A percentile compares a stretch with the other conserved stretches of the same genome.
Evolutionary conservation across 2,797 vertebrate genomes (phyloP).

Genomic region (Kryptolebias ocellatus): DNA sequence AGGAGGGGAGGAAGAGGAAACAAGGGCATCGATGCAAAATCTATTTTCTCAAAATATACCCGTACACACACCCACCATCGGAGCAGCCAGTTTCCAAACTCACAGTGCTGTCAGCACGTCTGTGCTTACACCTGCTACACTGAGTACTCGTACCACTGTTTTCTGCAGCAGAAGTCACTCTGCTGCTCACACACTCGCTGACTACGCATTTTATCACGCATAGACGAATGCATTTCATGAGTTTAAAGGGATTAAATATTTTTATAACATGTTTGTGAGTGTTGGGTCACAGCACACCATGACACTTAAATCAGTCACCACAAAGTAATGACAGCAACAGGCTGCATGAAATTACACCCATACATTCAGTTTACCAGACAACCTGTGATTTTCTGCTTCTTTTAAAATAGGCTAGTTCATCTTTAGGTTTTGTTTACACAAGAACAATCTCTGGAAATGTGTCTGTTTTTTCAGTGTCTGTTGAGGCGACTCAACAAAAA

Average conservation of each 20-base stretch:
- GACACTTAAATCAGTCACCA: conserved; percentile 55
- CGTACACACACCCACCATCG: conserved; percentile 10
- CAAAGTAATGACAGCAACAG: conserved; percentile 49
- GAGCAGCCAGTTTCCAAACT: conserved; percentile 45
- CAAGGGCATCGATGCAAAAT: conserved; percentile 71
- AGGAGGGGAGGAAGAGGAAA: conserved; percentile 61
- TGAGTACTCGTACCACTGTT: conserved; percentile 21
- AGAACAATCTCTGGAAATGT: no score
- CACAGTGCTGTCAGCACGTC: conserved; percentile 75
- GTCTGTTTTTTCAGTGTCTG: no score
- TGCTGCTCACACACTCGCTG: neutral
- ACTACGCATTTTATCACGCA: neutral
- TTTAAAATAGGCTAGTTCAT: neutral
- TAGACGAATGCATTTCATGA: neutral
- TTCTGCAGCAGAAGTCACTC: conserved; percentile 14
- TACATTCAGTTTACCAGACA: conserved; percentile 6
- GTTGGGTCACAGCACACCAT: conserved; percentile 14
- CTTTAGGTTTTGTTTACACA: no score
- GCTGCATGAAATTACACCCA: conserved; percentile 6
- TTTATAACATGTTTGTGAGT: conserved; percentile 15
- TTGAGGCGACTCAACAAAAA: no score
- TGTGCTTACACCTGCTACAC: conserved; percentile 52
- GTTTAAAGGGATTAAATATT: conserved; percentile 29
- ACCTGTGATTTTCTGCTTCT: conserved; percentile 14
- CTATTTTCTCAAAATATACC: conserved; percentile 39